Conservation (phyloP, 2,113 vertebrate species). For the Arenaria interpres region DNA sequence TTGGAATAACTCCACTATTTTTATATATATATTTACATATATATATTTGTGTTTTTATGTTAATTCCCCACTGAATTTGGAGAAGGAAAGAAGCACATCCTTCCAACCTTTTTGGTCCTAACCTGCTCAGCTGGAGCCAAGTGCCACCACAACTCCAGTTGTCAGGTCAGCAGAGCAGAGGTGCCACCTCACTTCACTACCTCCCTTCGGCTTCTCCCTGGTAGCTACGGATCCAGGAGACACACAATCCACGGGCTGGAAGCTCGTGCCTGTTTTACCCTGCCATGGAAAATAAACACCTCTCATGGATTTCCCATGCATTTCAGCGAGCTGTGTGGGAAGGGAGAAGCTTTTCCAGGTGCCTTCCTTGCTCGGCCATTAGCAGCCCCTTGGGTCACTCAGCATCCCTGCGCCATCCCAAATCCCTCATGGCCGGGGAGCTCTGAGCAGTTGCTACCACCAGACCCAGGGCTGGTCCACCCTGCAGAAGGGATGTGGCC, state of each 20-base stretch:
- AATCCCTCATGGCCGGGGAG: background rate
- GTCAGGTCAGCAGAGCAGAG: background rate
- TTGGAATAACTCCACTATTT: background rate
- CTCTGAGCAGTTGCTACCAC: background rate
- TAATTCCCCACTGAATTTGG: background rate
- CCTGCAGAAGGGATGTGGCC: background rate
- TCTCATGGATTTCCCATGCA: background rate
- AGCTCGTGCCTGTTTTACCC: background rate
- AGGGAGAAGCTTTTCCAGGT: background rate
- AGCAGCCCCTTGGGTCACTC: background rate
- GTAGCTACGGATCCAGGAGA: background rate
- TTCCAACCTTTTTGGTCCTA: background rate
- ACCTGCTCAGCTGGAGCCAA: background rate
- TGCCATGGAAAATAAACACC: background rate
- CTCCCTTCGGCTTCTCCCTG: background rate
- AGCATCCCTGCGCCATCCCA: background rate
- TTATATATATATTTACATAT: background rate
- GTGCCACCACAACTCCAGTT: background rate
- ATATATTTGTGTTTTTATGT: background rate
- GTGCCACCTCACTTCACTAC: background rate
- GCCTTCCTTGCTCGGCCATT: background rate
- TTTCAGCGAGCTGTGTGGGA: background rate
- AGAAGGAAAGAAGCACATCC: background rate
- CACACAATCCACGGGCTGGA: background rate
- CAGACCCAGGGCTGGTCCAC: background rate